Conservation (phyloP, 2,888 invertebrate species). For the Cephonodes hylas region DNA sequence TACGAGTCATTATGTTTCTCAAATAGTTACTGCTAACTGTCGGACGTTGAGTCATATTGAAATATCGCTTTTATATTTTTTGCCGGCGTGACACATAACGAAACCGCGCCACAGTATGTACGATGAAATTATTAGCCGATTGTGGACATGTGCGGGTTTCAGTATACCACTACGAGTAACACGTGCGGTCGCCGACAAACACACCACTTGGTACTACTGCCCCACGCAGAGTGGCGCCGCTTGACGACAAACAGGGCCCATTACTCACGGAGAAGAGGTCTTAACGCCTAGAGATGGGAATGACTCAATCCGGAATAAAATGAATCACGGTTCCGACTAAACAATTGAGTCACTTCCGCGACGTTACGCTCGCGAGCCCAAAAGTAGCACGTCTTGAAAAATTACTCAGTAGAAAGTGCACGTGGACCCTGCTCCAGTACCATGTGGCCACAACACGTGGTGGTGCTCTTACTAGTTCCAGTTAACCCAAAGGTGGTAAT, state of each 20-base stretch:
- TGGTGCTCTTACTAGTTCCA: no score
- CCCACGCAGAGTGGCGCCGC: constrained; percentile 7
- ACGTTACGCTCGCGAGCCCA: not conserved
- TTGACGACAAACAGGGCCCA: constrained; percentile 25
- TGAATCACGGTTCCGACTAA: constrained; percentile 70
- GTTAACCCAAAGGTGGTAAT: no score
- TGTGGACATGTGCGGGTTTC: not conserved
- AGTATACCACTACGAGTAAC: not conserved
- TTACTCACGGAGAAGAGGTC: constrained; percentile 28
- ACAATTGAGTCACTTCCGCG: constrained; percentile 68
- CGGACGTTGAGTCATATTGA: not conserved
- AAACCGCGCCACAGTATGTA: not conserved
- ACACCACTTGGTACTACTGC: constrained; percentile 2
- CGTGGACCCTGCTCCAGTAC: not conserved
- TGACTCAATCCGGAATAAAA: constrained; percentile 62
- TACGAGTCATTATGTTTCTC: not conserved
- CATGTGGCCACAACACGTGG: not conserved
- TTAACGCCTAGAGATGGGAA: constrained; percentile 15
- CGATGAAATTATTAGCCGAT: not conserved
- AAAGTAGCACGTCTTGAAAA: not conserved
- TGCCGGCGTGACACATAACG: not conserved
- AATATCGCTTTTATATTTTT: constrained; percentile 29
- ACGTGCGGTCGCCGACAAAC: not conserved
- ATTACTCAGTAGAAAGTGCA: not conserved
- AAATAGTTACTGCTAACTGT: constrained; percentile 2